Percentiles rank a stretch among this genome's conserved stretches.
Evolutionary conservation across 2,888 invertebrate genomes (phyloP).

Genomic region (Blera fallax): DNA sequence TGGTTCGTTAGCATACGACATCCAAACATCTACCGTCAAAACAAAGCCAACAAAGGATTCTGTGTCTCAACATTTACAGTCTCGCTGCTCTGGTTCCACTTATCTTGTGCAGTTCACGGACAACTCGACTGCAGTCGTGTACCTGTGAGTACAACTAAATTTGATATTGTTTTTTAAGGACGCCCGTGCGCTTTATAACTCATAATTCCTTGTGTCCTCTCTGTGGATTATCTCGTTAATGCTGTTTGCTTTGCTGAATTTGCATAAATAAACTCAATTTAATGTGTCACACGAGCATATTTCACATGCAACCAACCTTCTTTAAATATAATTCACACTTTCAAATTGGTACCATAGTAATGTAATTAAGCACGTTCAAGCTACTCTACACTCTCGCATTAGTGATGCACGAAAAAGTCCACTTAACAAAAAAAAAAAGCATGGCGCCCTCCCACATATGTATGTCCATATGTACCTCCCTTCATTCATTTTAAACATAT

Average conservation of each 20-base stretch:
- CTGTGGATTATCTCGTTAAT: slow-evolving; percentile 2
- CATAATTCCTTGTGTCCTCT: slow-evolving; percentile 19
- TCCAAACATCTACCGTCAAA: too few relatives aligned
- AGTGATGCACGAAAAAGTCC: too few relatives aligned
- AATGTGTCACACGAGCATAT: slow-evolving; percentile 20
- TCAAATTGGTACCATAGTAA: slow-evolving; percentile 22
- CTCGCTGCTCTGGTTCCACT: too few relatives aligned
- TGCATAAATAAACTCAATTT: slow-evolving; percentile 25
- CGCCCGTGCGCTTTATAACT: background rate
- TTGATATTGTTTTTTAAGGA: background rate
- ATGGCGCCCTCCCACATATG: background rate
- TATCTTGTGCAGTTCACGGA: background rate
- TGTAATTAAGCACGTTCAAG: slow-evolving; percentile 33
- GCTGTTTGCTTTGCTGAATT: slow-evolving; percentile 21
- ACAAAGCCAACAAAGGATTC: too few relatives aligned
- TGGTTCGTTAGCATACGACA: too few relatives aligned
- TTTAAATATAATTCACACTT: slow-evolving; percentile 19
- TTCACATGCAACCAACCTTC: slow-evolving; percentile 12
- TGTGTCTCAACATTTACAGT: too few relatives aligned
- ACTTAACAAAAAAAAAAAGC: background rate
- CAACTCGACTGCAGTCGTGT: slow-evolving; percentile 18
- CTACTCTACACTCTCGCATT: too few relatives aligned
- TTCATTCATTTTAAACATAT: slow-evolving; percentile 46
- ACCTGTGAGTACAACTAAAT: background rate
- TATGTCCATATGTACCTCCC: background rate